Evolutionary conservation across 1,140 invertebrate species (phyloP).

Genomic region (Pseudachorutes palmiensis): DNA sequence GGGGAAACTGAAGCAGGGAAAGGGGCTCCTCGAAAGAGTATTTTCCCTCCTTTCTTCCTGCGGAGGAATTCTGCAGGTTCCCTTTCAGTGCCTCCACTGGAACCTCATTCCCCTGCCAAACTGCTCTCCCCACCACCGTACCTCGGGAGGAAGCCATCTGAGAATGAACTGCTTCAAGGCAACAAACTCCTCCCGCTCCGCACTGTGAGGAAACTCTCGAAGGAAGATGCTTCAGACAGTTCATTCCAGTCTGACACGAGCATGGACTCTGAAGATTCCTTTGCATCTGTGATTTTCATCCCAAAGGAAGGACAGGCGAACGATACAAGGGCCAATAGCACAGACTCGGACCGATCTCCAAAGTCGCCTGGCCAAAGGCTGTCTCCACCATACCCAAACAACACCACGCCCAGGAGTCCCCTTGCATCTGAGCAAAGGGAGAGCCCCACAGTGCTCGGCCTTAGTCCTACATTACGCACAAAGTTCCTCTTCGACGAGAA

Average conservation of each 20-base stretch:
- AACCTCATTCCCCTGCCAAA: background rate
- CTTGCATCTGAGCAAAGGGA: slow-evolving; percentile 30
- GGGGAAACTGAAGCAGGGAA: slow-evolving; percentile 15
- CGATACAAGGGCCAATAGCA: slow-evolving; percentile 35
- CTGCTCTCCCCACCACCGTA: slow-evolving; percentile 29
- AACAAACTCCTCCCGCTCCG: slow-evolving; percentile 40
- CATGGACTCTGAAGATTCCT: slow-evolving; percentile 84
- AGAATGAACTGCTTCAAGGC: slow-evolving; percentile 31
- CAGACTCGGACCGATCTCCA: slow-evolving; percentile 36
- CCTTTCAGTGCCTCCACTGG: slow-evolving; percentile 24
- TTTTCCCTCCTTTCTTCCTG: slow-evolving; percentile 36
- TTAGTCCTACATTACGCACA: slow-evolving; percentile 33
- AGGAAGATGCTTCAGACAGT: slow-evolving; percentile 79
- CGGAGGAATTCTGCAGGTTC: slow-evolving; percentile 34
- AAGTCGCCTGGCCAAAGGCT: slow-evolving; percentile 33
- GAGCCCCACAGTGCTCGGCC: background rate
- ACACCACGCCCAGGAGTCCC: slow-evolving; percentile 34
- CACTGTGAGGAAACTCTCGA: slow-evolving; percentile 55
- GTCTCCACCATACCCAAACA: slow-evolving; percentile 34
- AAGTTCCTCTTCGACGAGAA: slow-evolving; percentile 36
- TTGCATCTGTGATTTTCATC: slow-evolving; percentile 68
- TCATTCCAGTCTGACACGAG: slow-evolving; percentile 85
- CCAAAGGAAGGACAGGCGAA: slow-evolving; percentile 17
- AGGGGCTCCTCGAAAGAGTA: slow-evolving; percentile 19
- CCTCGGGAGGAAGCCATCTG: slow-evolving; percentile 27